Evolutionary conservation across 2,797 vertebrate genomes (phyloP).

Genomic region (Pterois miles): DNA sequence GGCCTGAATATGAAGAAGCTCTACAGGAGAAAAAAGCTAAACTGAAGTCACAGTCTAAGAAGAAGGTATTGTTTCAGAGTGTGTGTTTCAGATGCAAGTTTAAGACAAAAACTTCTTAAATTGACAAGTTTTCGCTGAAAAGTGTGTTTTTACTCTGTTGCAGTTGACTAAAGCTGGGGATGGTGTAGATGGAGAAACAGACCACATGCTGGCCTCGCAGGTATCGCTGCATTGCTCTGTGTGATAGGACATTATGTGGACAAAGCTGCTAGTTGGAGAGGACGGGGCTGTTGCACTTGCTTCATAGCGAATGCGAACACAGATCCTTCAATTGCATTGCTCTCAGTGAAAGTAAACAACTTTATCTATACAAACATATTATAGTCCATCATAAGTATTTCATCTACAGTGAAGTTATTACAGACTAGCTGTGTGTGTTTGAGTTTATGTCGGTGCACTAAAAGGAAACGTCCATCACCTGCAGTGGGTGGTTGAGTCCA

Average conservation of each 20-base stretch:
- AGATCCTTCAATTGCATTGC: not conserved
- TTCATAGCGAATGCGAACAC: not conserved
- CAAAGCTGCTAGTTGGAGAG: conserved; percentile 1
- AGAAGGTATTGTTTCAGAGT: conserved; percentile 57
- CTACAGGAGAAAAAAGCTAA: conserved; percentile 89
- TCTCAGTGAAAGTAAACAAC: not conserved
- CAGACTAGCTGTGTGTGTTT: not conserved
- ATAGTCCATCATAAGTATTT: not conserved
- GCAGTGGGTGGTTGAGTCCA: conserved; percentile 72
- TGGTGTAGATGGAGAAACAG: conserved; percentile 74
- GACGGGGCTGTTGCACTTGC: not conserved
- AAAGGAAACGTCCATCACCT: conserved; percentile 47
- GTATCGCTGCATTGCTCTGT: conserved; percentile 67
- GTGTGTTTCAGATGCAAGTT: not conserved
- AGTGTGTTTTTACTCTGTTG: conserved; percentile 4
- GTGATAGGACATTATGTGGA: conserved; percentile 39
- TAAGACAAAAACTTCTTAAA: not conserved
- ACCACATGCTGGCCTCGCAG: conserved; percentile 78
- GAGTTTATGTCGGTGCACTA: conserved; percentile 34
- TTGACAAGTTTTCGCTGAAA: not conserved
- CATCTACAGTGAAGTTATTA: not conserved
- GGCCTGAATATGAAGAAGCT: conserved; percentile 94
- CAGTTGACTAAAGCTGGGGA: conserved; percentile 54
- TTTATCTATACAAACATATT: not conserved
- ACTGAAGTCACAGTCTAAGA: conserved; percentile 73